phyloP scores from a whole-genome alignment of 1,140 invertebrate species.

The Heliothis subflexa region DNA sequence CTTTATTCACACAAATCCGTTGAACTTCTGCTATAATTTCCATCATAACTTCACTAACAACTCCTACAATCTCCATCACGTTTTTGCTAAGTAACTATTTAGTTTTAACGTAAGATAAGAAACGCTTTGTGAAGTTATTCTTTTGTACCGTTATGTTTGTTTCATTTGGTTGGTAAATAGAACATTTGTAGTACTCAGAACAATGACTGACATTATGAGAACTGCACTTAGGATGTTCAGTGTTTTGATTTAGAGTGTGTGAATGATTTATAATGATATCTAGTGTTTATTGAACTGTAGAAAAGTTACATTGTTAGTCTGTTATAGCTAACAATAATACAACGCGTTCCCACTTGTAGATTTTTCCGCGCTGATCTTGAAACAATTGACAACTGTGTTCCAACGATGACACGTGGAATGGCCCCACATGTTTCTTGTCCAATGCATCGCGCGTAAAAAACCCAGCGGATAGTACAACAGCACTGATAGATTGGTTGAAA shows the following conservation, averaged over 20 bases:
- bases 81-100: constrained; percentile 74
- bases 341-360: no score
- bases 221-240: not conserved
- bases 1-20: not conserved
- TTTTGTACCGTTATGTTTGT: constrained; percentile 65
- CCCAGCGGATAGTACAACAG: no score
- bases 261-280: not conserved
- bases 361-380: no score
- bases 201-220: constrained; percentile 30
- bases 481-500: no score
- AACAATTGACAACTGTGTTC: no score
- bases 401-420: no score
- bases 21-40: not conserved
- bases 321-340: no score
- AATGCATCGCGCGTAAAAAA: no score
- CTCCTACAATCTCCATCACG: constrained; percentile 66
- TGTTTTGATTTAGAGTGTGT: constrained; percentile 3
- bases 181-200: constrained; percentile 37
- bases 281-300: no score
- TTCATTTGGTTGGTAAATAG: constrained; percentile 41
- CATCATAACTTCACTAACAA: not conserved
- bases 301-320: no score
- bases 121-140: constrained; percentile 61
- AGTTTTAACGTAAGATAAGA: constrained; percentile 66
- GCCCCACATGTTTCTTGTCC: no score